Evolutionary conservation across 2,113 vertebrate genomes (phyloP), one percentile per base, ranked within the genome.

Genomic region (Tricholaema leucomelas): DNA sequence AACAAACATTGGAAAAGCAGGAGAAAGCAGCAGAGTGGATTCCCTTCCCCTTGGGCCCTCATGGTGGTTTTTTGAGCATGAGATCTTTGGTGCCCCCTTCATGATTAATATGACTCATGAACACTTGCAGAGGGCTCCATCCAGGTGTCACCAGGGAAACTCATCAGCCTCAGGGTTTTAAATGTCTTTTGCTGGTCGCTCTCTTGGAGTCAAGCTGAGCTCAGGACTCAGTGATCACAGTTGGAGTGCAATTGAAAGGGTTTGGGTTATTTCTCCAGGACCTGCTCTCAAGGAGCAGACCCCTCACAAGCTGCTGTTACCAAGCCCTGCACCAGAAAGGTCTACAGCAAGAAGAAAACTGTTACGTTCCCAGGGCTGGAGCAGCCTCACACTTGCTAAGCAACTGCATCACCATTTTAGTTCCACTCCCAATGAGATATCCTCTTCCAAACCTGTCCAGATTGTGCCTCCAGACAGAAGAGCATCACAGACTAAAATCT

Each of bases 171-270:
- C 64, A 3, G 24, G 48, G 15, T 64, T 80, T 61, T 28, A 35
- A 60, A 64, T 21, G 38, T 54, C n/a, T 60, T 58, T 65, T 11
- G 2, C 23, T 23, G 8, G 16, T 23, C 33, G 48, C 30, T 83
- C 33, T 59, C 44, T 28, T 4, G 23, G 30, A 72, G 42, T 61
- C 63, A 30, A 21, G 20, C 33, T 71, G 60, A 81, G 69, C 40
- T 75, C 35, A 20, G 46, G 56, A 31, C 40, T 63, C 61, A 9
- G 15, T 31, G 63, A 31, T 30, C 76, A 50, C 67, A 74, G 58
- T 31, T 27, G 55, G 36, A 65, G 18, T 0, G 1, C 3, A 1
- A 50, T 4, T 9, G n/a, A 31, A 12, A 69, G 10, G 54, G n/a
- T 14, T 40, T 23, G 42, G 27, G 31, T 55, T 64, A 33, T 23